Evolutionary conservation across 2,888 invertebrate species (phyloP).

Genomic region (Serrognathus titanus): DNA sequence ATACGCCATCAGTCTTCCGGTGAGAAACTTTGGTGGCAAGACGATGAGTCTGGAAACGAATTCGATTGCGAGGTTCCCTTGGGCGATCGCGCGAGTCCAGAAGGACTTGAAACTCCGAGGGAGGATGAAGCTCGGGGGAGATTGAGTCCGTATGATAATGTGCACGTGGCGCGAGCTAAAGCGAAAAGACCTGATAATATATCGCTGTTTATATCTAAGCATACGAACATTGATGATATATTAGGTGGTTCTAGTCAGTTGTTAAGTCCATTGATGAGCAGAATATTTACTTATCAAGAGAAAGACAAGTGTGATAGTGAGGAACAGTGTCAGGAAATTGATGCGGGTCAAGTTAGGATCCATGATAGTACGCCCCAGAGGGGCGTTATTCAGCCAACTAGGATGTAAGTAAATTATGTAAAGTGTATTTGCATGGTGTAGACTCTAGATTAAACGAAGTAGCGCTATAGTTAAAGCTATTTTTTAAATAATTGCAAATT

Average conservation of each 20-base stretch:
- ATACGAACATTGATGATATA: slow-evolving; percentile 87
- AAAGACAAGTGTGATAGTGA: slow-evolving; percentile 47
- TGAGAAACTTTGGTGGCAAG: slow-evolving; percentile 55
- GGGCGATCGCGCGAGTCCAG: slow-evolving; percentile 77
- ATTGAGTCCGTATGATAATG: slow-evolving; percentile 70
- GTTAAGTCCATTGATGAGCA: slow-evolving; percentile 64
- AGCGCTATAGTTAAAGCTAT: no score
- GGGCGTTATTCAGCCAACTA: slow-evolving; percentile 58
- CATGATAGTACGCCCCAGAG: slow-evolving; percentile 74
- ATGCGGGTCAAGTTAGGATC: slow-evolving; percentile 73
- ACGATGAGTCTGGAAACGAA: slow-evolving; percentile 50
- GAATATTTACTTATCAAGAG: slow-evolving; percentile 47
- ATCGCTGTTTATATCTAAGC: slow-evolving; percentile 74
- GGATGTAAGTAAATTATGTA: slow-evolving; percentile 36
- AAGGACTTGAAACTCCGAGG: slow-evolving; percentile 61
- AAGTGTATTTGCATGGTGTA: no score
- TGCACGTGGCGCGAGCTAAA: slow-evolving; percentile 41
- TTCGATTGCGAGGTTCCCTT: slow-evolving; percentile 56
- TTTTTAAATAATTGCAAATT: no score
- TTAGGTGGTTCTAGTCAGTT: slow-evolving; percentile 62
- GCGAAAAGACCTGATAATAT: slow-evolving; percentile 42
- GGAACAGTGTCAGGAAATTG: slow-evolving; percentile 66
- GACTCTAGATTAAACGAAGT: no score
- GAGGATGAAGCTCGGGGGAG: slow-evolving; percentile 49
- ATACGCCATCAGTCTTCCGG: slow-evolving; percentile 52